phyloP scores from a whole-genome alignment of 2,113 vertebrate genomes.

The Rhombomys opimus region DNA sequence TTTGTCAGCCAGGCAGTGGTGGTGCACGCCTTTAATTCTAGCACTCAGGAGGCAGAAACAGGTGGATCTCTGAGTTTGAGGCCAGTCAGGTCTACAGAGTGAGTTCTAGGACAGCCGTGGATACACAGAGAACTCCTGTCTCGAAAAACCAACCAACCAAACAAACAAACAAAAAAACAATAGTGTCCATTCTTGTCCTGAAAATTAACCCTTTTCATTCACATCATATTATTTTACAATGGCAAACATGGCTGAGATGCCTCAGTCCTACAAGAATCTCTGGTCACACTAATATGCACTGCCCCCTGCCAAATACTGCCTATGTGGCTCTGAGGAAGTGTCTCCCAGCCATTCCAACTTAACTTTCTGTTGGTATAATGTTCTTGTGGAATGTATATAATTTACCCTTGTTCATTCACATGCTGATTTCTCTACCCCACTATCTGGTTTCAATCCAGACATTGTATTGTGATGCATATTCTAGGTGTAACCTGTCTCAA shows the following conservation, averaged over 20 bases:
- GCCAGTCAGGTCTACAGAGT: background rate
- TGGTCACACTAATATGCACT: background rate
- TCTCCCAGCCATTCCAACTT: background rate
- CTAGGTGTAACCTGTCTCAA: no score
- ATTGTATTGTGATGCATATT: no score
- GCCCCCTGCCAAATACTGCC: background rate
- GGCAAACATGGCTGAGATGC: background rate
- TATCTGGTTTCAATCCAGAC: no score
- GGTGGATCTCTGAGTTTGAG: background rate
- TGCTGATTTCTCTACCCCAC: no score
- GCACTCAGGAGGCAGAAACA: background rate
- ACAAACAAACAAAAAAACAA: no score
- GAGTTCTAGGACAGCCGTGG: background rate
- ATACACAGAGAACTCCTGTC: background rate
- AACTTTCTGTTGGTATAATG: no score
- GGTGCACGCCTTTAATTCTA: background rate
- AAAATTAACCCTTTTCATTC: constrained; percentile 36
- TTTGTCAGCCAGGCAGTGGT: background rate
- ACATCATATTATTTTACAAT: background rate
- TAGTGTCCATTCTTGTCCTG: background rate
- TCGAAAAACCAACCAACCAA: no score
- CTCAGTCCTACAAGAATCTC: background rate
- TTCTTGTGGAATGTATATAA: background rate
- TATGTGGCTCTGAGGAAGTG: background rate
- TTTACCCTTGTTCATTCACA: no score